A percentile compares a stretch with the other conserved stretches of the same genome.
Conservation (phyloP, 2,113 vertebrate genomes). For the Petrocephalus zakoni region DNA sequence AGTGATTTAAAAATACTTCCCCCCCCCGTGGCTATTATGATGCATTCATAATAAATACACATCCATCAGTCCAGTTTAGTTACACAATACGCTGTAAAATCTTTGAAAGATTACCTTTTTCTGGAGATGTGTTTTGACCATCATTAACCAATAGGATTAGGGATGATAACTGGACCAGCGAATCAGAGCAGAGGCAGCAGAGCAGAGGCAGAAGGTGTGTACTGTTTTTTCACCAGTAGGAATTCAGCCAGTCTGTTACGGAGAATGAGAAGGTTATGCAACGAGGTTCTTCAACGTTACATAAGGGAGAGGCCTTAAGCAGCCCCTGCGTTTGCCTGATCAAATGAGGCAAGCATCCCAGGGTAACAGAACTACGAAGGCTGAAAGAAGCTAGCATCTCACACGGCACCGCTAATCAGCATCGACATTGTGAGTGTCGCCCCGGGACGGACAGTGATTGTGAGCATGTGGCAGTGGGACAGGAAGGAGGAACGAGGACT, state of each 20-base stretch:
- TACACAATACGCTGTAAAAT: neutral
- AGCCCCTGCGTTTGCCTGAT: neutral
- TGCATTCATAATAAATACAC: neutral
- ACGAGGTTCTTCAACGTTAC: neutral
- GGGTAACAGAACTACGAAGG: neutral
- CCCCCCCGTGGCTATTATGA: neutral
- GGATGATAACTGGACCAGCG: neutral
- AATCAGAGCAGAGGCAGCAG: neutral
- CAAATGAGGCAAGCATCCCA: neutral
- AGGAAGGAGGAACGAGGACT: neutral
- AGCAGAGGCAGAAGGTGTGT: neutral
- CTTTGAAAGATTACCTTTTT: neutral
- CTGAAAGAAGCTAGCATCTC: neutral
- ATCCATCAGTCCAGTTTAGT: neutral
- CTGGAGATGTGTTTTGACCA: neutral
- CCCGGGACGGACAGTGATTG: neutral
- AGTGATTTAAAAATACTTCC: neutral
- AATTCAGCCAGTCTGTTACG: neutral
- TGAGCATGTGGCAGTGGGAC: neutral
- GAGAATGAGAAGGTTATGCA: neutral
- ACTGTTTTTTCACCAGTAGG: neutral
- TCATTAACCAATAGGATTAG: neutral
- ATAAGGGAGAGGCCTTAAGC: neutral
- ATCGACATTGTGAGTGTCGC: neutral
- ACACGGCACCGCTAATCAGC: neutral